A percentile compares a stretch with the other conserved stretches of the same genome.
Evolutionary conservation across 2,888 invertebrate species (phyloP).

Genomic region (Pyrrhosoma nymphula): DNA sequence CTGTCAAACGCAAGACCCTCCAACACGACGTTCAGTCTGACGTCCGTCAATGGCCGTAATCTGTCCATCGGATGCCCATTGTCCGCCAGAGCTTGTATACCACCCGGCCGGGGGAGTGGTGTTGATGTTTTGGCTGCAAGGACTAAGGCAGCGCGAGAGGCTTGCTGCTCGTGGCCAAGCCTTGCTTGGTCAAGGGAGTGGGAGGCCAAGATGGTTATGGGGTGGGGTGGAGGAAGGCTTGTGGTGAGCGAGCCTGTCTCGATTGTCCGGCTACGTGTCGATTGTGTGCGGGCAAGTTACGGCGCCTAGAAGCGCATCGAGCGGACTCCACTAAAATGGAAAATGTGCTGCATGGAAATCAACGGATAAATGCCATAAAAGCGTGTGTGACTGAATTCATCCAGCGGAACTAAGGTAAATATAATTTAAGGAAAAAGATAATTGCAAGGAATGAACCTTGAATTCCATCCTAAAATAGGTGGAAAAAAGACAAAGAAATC

Average conservation of each 20-base stretch:
- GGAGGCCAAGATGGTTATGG: too few species aligned
- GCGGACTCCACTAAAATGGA: too few species aligned
- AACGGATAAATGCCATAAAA: too few species aligned
- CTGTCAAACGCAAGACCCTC: neutral
- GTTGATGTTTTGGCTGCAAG: constrained; percentile 3
- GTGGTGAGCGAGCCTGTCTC: neutral
- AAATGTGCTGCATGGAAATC: too few species aligned
- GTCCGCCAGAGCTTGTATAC: neutral
- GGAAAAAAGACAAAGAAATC: too few species aligned
- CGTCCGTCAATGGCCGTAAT: neutral
- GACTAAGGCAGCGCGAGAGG: neutral
- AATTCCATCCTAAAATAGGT: too few species aligned
- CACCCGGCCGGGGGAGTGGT: neutral
- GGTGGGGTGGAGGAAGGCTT: neutral
- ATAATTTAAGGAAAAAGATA: too few species aligned
- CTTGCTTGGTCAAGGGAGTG: too few species aligned
- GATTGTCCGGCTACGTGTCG: neutral
- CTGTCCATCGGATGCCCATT: neutral
- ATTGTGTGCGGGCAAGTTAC: neutral
- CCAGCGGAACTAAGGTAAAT: too few species aligned
- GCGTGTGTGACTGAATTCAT: too few species aligned
- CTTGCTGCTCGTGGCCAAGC: neutral
- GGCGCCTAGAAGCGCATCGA: too few species aligned
- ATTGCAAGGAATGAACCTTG: too few species aligned
- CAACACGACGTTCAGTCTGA: neutral